Evolutionary conservation across 2,888 invertebrate genomes (phyloP).

Genomic region (Agapostemon virescens): DNA sequence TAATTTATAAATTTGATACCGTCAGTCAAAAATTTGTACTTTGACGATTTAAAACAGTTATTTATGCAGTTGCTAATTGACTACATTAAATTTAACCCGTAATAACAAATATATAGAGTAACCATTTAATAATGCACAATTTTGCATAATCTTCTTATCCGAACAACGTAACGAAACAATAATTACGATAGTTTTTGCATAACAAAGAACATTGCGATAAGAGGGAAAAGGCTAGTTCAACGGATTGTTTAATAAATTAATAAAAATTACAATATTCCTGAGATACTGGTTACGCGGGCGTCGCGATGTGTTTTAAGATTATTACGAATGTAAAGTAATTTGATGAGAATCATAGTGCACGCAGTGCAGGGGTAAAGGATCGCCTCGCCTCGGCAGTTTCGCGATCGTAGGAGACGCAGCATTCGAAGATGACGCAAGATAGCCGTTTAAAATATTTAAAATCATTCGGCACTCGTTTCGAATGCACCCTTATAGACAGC

Average conservation of each 20-base stretch:
- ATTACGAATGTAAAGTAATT: neutral
- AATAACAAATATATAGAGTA: too few species aligned
- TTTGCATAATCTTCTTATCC: neutral
- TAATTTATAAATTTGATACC: too few species aligned
- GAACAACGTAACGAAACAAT: neutral
- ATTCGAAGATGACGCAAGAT: conserved; percentile 25
- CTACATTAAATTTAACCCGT: too few species aligned
- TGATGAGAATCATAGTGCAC: neutral
- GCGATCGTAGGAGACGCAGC: neutral
- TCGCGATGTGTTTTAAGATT: neutral
- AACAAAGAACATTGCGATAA: neutral
- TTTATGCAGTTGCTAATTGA: neutral
- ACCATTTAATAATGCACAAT: neutral
- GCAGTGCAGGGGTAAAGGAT: neutral
- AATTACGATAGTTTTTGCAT: neutral
- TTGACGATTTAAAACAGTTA: too few species aligned
- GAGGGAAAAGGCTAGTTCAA: neutral
- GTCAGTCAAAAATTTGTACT: too few species aligned
- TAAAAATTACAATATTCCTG: neutral
- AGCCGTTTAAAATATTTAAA: conserved; percentile 37
- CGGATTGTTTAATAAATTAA: neutral
- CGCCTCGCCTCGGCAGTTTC: neutral
- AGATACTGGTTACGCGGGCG: neutral
- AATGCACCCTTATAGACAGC: conserved; percentile 48
- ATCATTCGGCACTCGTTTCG: conserved; percentile 38